Conservation (phyloP, 37 sponge, comb jelly and placozoan species). For the Agelas oroides region DNA sequence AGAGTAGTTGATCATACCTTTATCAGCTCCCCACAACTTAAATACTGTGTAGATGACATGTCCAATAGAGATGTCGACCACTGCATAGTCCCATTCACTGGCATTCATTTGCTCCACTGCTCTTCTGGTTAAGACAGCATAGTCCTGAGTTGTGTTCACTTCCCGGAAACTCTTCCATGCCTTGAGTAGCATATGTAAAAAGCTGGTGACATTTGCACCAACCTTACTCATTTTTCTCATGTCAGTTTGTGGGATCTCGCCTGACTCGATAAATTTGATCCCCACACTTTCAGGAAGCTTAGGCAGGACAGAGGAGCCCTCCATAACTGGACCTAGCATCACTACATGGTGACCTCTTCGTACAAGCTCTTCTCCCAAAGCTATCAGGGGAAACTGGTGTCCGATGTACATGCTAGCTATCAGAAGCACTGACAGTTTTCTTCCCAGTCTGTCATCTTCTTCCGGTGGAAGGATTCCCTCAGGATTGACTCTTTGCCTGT, state of each 20-base stretch:
- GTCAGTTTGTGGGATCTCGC: not conserved
- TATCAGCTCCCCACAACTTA: not conserved
- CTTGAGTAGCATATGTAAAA: not conserved
- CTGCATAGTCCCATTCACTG: conserved; percentile 26
- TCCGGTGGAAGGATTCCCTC: no score
- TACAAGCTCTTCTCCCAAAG: conserved; percentile 27
- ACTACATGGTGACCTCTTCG: conserved; percentile 18
- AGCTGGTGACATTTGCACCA: not conserved
- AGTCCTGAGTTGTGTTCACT: not conserved
- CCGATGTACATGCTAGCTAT: not conserved
- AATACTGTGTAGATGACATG: not conserved
- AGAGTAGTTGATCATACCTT: not conserved
- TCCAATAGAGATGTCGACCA: not conserved
- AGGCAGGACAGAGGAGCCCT: no score
- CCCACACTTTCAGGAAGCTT: no score
- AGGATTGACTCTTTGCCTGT: no score
- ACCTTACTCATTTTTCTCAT: not conserved
- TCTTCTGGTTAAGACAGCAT: not conserved
- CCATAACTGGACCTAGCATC: no score
- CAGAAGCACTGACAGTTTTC: no score
- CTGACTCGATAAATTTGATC: not conserved
- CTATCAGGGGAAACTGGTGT: conserved; percentile 10
- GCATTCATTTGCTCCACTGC: not conserved
- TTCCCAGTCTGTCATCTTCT: no score
- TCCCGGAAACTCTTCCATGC: no score